phyloP scores from a whole-genome alignment of 2,888 invertebrate species.

The Eupithecia subfuscata region DNA sequence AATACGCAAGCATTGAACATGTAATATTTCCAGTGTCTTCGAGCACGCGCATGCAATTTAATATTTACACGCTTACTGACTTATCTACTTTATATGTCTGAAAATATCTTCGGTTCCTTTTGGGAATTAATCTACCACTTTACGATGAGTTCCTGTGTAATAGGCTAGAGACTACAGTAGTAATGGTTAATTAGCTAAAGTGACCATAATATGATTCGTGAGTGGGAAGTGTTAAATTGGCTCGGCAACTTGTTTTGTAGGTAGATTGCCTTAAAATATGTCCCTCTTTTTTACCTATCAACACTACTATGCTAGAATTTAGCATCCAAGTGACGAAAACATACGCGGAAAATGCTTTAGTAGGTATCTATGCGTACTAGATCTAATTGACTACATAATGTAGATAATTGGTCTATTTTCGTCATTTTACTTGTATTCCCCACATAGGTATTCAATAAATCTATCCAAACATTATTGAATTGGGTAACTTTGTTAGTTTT shows the following conservation, averaged over 20 bases:
- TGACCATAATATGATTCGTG: neutral
- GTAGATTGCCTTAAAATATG: neutral
- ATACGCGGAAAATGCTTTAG: neutral
- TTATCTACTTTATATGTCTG: neutral
- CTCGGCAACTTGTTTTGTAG: neutral
- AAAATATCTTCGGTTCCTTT: neutral
- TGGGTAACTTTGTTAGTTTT: neutral
- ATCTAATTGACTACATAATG: constrained; percentile 1
- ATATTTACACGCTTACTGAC: neutral
- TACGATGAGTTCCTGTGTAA: neutral
- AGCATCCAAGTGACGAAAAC: constrained; percentile 6
- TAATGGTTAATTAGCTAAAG: neutral
- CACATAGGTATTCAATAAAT: neutral
- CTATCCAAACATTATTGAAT: neutral
- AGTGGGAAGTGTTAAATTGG: neutral
- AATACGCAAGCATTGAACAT: neutral
- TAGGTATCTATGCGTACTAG: neutral
- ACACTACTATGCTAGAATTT: constrained; percentile 10
- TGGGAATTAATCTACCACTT: neutral
- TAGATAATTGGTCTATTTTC: neutral
- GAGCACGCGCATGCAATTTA: neutral
- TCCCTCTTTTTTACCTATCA: constrained; percentile 6
- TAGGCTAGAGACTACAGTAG: neutral
- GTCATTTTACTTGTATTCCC: neutral
- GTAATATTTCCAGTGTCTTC: neutral